phyloP scores from a whole-genome alignment of 2,888 invertebrate species.

The Gandaritis pyraliata region DNA sequence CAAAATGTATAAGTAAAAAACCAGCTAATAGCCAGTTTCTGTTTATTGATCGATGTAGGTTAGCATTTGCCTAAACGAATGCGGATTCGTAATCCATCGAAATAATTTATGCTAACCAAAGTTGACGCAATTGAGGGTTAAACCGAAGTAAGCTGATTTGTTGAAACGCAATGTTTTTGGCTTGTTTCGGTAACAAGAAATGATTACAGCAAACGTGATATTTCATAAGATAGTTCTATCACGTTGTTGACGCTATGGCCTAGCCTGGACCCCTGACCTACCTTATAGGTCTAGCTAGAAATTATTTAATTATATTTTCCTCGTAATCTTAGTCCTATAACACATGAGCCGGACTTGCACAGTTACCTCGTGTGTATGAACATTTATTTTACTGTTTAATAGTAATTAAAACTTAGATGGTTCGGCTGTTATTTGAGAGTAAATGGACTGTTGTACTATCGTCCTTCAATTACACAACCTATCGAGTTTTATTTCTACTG shows the following conservation, averaged over 20 bases:
- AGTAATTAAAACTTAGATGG: too few species aligned
- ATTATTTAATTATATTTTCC: background rate
- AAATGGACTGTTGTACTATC: too few species aligned
- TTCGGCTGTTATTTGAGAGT: too few species aligned
- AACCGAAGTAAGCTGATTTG: background rate
- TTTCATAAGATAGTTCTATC: slow-evolving; percentile 5
- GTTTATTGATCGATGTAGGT: background rate
- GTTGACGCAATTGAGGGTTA: slow-evolving; percentile 1
- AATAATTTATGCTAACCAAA: background rate
- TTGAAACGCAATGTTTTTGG: background rate
- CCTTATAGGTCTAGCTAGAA: background rate
- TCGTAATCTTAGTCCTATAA: background rate
- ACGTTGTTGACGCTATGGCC: background rate
- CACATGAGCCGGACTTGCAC: too few species aligned
- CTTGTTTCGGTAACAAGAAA: background rate
- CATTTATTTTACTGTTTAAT: too few species aligned
- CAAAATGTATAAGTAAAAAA: too few species aligned
- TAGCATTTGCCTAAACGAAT: background rate
- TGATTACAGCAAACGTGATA: slow-evolving; percentile 8
- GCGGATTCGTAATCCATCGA: background rate
- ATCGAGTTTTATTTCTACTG: too few species aligned
- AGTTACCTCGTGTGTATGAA: too few species aligned
- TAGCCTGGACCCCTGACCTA: slow-evolving; percentile 2
- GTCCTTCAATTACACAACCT: too few species aligned
- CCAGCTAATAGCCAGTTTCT: too few species aligned